Evolutionary conservation across 2,888 invertebrate species (phyloP), one percentile per base, ranked within the genome.

Genomic region (Drosophila atripex): DNA sequence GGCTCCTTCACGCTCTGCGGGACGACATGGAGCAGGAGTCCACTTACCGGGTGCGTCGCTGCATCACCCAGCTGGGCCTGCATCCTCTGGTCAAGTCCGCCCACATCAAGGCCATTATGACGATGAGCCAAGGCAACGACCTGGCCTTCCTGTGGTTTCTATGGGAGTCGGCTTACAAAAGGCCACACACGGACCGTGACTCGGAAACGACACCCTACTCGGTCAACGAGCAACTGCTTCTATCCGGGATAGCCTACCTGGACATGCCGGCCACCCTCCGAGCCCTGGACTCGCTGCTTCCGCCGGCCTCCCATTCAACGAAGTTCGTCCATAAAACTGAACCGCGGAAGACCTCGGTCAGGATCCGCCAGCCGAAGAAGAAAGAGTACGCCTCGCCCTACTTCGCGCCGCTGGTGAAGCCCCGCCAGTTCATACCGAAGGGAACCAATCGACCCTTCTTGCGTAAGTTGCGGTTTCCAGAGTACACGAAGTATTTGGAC

Each of bases 111-210:
- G 25, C 52, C 1, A 71, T 88, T 0, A 88, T 91, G 76, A 50
- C 39, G 2, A 46, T 91, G 0, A 88, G 90, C 51, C 83, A 78
- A 6, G 87, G 80, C 18, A 92, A 80, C 59, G 92, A 92, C 56
- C 77, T 91, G 53, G 91, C 90, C 0, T 92, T 91, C 55, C 61
- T 91, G 2, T 91, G 91, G 90, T 91, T 90, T 53, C 73, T 90
- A 1, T 89, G 89, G 88, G 90, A 92, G 45, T 69, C 86, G 12
- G 77, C 80, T 58, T 92, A 91, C 49, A 89, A 82, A 35, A 18
- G 30, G 2, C 16, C 39, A 1, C 16, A 14, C 0, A 43, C 52
- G 5, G 1, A 11, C 12, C 30, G 38, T 0, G 18, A 30, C 0
- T 1, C 5, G 1, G 51, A 35, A 1, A 11, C 4, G 0, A 18